Conservation (phyloP, 35 echinoderm and acorn worm species). For the Apostichopus japonicus region DNA sequence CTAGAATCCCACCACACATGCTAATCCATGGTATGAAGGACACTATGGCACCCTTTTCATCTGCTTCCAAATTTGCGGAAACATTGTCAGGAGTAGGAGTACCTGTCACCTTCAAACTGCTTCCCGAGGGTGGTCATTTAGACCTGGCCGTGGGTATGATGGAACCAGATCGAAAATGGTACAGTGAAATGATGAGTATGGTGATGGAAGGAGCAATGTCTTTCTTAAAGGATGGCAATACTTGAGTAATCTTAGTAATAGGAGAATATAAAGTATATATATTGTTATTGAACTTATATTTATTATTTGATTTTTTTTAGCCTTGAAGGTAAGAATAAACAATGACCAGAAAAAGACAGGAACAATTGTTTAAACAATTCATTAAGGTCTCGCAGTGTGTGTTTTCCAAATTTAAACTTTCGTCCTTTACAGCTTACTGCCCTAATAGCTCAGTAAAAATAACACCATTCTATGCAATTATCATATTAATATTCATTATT, state of each 20-base stretch:
- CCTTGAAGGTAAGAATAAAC: no score
- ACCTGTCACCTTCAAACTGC: slow-evolving; percentile 27
- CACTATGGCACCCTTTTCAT: slow-evolving; percentile 32
- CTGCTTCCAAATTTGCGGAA: slow-evolving; percentile 60
- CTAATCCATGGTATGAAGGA: slow-evolving; percentile 74
- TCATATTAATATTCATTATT: no score
- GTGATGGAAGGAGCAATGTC: slow-evolving; percentile 32
- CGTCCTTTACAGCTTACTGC: no score
- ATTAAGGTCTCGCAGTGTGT: no score
- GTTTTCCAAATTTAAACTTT: no score
- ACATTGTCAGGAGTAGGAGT: slow-evolving; percentile 45
- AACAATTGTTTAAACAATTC: no score
- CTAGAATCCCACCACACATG: slow-evolving; percentile 72
- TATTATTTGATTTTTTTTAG: no score
- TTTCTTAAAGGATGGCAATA: neutral
- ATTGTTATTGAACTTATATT: neutral
- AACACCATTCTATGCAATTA: no score
- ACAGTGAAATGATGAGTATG: slow-evolving; percentile 56
- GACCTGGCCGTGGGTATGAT: slow-evolving; percentile 74
- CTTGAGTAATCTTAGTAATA: neutral
- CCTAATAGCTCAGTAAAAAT: no score
- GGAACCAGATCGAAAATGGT: slow-evolving; percentile 58
- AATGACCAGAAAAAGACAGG: no score
- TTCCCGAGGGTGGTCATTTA: slow-evolving; percentile 71
- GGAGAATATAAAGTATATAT: neutral